Conservation (phyloP, 2,113 vertebrate species). For the Notiomystis cincta region DNA sequence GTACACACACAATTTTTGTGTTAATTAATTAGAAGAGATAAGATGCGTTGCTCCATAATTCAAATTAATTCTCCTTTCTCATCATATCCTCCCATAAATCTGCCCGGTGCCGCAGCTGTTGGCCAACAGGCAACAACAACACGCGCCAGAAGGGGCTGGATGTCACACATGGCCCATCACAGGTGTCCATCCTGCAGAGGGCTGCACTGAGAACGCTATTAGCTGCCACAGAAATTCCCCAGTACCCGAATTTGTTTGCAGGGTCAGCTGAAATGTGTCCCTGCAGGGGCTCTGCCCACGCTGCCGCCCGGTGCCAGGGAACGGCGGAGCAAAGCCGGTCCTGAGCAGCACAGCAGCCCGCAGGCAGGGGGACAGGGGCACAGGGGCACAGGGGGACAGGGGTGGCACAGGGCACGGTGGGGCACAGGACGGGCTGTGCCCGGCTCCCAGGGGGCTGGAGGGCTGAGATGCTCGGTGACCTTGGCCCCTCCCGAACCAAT, state of each 20-base stretch:
- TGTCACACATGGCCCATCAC: background rate
- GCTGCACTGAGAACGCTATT: background rate
- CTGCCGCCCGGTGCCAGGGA: accelerated
- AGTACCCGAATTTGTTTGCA: too few relatives aligned
- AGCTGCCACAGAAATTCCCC: background rate
- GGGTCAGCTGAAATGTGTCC: background rate
- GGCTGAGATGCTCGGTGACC: accelerated
- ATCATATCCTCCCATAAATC: accelerated
- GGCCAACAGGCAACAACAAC: background rate
- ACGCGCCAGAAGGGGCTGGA: background rate
- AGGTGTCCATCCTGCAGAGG: accelerated
- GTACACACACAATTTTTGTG: background rate
- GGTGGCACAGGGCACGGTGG: background rate
- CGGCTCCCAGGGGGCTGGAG: background rate
- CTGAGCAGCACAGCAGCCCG: background rate
- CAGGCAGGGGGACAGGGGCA: too few relatives aligned
- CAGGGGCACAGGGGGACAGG: too few relatives aligned
- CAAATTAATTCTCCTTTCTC: background rate
- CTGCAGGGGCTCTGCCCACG: too few relatives aligned
- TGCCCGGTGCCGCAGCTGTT: background rate
- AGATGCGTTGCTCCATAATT: accelerated
- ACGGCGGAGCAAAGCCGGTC: accelerated
- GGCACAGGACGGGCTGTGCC: background rate
- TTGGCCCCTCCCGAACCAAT: background rate
- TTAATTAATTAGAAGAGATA: background rate